phyloP scores from a whole-genome alignment of 2,888 invertebrate genomes.

The Tipula helvola region DNA sequence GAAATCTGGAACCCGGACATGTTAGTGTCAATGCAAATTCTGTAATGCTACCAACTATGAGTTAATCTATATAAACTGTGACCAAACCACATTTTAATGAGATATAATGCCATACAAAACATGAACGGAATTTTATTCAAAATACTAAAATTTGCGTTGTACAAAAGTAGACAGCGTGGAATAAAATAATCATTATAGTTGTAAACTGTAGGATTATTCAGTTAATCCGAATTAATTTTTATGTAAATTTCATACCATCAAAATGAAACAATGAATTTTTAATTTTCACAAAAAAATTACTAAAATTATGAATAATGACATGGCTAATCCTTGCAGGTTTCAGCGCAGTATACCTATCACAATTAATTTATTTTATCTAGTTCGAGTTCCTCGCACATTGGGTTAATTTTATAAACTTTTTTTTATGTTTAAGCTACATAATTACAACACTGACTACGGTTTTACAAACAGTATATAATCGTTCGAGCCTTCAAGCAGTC shows the following conservation, averaged over 20 bases:
- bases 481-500: background rate
- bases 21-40: no score
- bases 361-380: background rate
- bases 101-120: no score
- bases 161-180: background rate
- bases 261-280: background rate
- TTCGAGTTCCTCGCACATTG: background rate
- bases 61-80: no score
- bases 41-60: no score
- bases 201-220: background rate
- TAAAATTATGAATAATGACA: background rate
- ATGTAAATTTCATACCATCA: background rate
- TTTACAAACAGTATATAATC: background rate
- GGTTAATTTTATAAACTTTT: background rate
- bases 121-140: background rate
- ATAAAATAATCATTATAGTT: background rate
- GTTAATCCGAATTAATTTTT: background rate
- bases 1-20: no score
- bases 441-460: no score
- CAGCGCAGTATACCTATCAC: background rate
- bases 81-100: no score
- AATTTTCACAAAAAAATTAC: background rate
- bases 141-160: background rate
- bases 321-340: background rate
- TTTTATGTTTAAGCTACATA: no score